Conservation (phyloP, 1,140 invertebrate genomes). For the Cyclina sinensis region DNA sequence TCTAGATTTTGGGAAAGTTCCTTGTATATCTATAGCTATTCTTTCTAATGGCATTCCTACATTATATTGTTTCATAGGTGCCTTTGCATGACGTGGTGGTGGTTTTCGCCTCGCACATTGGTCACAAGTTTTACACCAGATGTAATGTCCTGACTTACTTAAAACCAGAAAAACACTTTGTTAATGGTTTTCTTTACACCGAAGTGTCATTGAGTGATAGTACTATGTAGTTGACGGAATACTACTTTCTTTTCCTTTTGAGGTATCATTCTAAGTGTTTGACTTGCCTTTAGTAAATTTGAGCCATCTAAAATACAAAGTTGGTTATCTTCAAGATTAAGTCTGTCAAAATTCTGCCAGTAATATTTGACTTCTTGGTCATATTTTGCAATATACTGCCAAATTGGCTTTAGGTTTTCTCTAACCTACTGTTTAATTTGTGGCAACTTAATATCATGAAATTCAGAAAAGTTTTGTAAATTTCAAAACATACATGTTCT, state of each 20-base stretch:
- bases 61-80: not conserved
- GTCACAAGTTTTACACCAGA: not conserved
- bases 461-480: constrained; percentile 75
- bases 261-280: not conserved
- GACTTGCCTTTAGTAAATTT: not conserved
- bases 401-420: not conserved
- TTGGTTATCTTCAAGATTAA: not conserved
- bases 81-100: not conserved
- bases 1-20: constrained; percentile 9
- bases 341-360: not conserved
- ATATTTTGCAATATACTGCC: not conserved
- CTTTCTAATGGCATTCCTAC: constrained; percentile 27
- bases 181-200: not conserved
- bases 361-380: not conserved
- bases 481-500: too few species aligned
- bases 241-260: not conserved
- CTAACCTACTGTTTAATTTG: not conserved
- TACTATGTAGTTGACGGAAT: not conserved
- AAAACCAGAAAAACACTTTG: constrained; percentile 9
- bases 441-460: not conserved
- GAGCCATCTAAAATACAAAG: not conserved
- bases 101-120: not conserved
- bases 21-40: constrained; percentile 59
- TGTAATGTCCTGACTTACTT: not conserved
- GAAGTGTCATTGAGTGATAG: not conserved